Base-by-base conservation (phyloP, 2,113 vertebrate species). In the Corythaixoides concolor region DNA sequence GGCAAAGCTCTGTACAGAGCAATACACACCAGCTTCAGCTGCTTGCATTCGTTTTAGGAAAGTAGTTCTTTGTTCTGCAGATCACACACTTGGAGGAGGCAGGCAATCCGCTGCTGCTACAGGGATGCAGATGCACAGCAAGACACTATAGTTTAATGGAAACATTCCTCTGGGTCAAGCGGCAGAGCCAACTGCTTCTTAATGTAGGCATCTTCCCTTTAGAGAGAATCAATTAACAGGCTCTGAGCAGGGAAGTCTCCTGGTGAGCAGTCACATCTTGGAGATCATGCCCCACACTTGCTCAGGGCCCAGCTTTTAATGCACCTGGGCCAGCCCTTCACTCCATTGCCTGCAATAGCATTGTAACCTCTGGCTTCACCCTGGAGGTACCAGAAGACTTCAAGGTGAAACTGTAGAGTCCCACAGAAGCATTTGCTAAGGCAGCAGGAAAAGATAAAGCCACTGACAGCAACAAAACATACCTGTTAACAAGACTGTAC, bases 161-260 rank as follows among this genome's bases (percentile, higher is more conserved):
- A 93, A 13, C 1, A 43, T n/a, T 89, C 87, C 87, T 96, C 56
- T 63, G 86, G 89, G 89, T 96, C 96, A 97, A 92, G 84, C 39
- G 74, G 80, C 75, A 95, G 60, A 89, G 83, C 55, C 73, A 83
- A 39, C 59, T 21, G 53, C 81, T 78, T 28, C 75, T 64, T 85
- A 79, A 94, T 45, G 53, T 30, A 55, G 6, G 7, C 26, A 28
- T 59, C 72, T 89, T 93, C 81, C 14, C 43, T 94, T 79, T n/a
- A 88, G 84, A 62, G 52, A 43, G 33, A 72, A 74, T 89, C 91
- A 62, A 77, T 97, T 95, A 90, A 58, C 56, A 88, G 82, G 59
- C 83, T 23, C 33, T 8, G 74, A 83, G 67, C 53, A 22, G 22
- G 39, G 62, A 76, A 75, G 28, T 4, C 37, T 74, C 88, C 67